Evolutionary conservation across 2,888 invertebrate genomes (phyloP), one percentile per base, ranked within the genome.

Genomic region (Catocala nupta): DNA sequence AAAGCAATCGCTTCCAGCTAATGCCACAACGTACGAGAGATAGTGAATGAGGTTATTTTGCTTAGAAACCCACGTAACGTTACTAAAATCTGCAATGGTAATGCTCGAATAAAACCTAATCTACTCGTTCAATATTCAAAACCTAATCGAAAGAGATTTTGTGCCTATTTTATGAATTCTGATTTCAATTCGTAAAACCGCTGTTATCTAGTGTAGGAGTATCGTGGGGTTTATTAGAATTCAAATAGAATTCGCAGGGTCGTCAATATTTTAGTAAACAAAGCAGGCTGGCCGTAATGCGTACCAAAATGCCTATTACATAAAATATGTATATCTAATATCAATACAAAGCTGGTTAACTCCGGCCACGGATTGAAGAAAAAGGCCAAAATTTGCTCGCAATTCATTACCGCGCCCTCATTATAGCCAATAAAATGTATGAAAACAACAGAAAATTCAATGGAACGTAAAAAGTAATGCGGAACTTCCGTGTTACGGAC

Each of bases 191-290:
- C 44, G 53, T 65, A 48, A 63, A 74, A 69, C 61, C 56, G 51
- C 63, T 66, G 64, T 64, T 59, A 65, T 58, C 60, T 59, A 44
- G 47, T 51, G 59, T 33, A 54, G 59, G 54, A 39, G 47, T 49
- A 60, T 58, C 50, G 54, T 54, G 36, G 44, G 57, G 50, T 61
- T 59, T 65, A 65, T 65, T 69, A 55, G 63, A 63, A 69, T 75
- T 67, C 74, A 65, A 62, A 61, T 52, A 63, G 60, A 39, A 67
- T 75, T 62, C 64, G 58, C 58, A 25, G 45, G 42, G 53, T 42
- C 50, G 48, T 63, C 58, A 61, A 70, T 68, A 63, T 63, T 73
- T 68, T 62, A 68, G 58, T 55, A 63, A 73, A 70, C 66, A 73
- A 67, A 61, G 52, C 58, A 54, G 62, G 16, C 42, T 50, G 50